A percentile compares a stretch with the other conserved stretches of the same genome.
Evolutionary conservation across 1,140 invertebrate genomes (phyloP).

Genomic region (Reticulitermes speratus): DNA sequence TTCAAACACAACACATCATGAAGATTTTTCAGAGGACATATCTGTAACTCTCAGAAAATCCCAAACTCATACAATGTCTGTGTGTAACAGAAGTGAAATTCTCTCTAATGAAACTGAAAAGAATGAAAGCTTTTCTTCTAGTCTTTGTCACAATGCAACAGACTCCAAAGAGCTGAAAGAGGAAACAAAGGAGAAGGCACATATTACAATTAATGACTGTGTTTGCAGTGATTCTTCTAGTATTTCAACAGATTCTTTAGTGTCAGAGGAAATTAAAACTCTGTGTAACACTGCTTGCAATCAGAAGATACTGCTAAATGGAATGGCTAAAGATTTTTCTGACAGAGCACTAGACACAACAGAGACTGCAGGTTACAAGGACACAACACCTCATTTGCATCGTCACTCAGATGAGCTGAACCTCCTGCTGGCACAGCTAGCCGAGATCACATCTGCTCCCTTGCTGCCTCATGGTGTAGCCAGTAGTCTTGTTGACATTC

Average conservation of each 20-base stretch:
- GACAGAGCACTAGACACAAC: background rate
- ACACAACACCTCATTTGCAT: background rate
- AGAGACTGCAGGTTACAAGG: background rate
- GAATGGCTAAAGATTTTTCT: background rate
- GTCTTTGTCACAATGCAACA: background rate
- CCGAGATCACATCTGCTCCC: conserved; percentile 44
- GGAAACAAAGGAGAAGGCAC: too few species aligned
- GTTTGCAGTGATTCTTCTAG: too few species aligned
- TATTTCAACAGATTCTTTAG: too few species aligned
- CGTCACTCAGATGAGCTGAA: conserved; percentile 40
- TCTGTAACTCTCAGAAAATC: background rate
- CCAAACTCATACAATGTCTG: background rate
- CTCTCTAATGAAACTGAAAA: background rate
- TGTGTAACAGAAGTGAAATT: background rate
- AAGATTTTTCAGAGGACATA: background rate
- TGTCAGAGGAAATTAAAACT: too few species aligned
- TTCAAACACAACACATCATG: background rate
- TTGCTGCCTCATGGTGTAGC: conserved; percentile 41
- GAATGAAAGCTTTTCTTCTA: background rate
- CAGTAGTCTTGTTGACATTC: conserved; percentile 24
- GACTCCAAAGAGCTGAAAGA: background rate
- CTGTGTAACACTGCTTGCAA: too few species aligned
- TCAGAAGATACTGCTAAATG: too few species aligned
- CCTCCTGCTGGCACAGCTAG: conserved; percentile 42
- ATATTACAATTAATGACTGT: too few species aligned